Evolutionary conservation across 2,113 vertebrate genomes (phyloP).

Genomic region (Mastomys natalensis): DNA sequence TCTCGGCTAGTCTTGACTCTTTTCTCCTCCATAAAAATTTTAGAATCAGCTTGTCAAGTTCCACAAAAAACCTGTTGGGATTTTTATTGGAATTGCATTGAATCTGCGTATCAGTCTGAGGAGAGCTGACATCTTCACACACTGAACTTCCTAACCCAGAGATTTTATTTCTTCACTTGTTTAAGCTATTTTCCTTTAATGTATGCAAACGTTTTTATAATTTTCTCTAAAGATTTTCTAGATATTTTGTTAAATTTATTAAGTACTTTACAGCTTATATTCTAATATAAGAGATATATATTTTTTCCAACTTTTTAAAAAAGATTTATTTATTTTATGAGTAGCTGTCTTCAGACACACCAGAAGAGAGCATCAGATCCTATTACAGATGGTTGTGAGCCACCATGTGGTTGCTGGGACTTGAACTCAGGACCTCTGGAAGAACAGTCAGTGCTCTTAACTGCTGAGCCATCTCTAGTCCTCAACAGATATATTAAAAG

Average conservation of each 20-base stretch:
- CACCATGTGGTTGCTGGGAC: too few relatives aligned
- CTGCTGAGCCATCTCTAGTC: too few relatives aligned
- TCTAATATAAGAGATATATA: slow-evolving; percentile 33
- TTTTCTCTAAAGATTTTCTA: slow-evolving; percentile 58
- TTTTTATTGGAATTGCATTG: slow-evolving; percentile 85
- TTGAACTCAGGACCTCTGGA: too few relatives aligned
- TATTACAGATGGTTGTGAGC: too few relatives aligned
- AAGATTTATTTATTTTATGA: too few relatives aligned
- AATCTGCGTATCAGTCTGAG: slow-evolving; percentile 78
- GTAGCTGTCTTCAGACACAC: too few relatives aligned
- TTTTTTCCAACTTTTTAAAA: too few relatives aligned
- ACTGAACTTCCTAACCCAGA: slow-evolving; percentile 66
- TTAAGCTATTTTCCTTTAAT: slow-evolving; percentile 57
- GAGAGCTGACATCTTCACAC: slow-evolving; percentile 78
- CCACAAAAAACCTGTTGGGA: slow-evolving; percentile 84
- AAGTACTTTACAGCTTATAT: slow-evolving; percentile 64
- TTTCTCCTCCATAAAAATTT: slow-evolving; percentile 83
- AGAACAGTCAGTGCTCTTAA: too few relatives aligned
- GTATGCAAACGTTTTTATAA: slow-evolving; percentile 59
- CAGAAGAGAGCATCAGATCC: too few relatives aligned
- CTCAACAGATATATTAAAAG: slow-evolving; percentile 23
- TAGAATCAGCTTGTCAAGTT: slow-evolving; percentile 84
- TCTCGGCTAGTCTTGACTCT: slow-evolving; percentile 83
- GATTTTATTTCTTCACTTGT: slow-evolving; percentile 57
- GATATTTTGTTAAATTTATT: slow-evolving; percentile 66